A percentile compares a stretch with the other conserved stretches of the same genome.
phyloP scores from a whole-genome alignment of 2,113 vertebrate species.

The Bettongia penicillata region DNA sequence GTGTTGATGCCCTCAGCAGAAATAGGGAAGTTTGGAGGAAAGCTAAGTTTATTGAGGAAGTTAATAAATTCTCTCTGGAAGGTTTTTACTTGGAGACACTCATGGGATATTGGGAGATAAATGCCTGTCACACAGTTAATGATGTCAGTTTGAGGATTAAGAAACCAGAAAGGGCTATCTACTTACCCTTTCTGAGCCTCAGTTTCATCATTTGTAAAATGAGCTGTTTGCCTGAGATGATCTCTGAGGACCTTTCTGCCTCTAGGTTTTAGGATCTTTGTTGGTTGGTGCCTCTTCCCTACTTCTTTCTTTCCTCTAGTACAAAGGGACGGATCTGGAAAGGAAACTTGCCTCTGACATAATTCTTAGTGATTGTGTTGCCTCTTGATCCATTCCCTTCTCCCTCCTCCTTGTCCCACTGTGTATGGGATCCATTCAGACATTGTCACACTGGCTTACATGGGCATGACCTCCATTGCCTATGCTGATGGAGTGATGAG shows the following conservation, averaged over 20 bases:
- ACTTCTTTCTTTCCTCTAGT: background rate
- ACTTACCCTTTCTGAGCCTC: background rate
- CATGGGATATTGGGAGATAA: background rate
- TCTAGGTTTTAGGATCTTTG: background rate
- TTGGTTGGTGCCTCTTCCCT: background rate
- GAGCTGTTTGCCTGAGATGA: background rate
- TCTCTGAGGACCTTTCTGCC: background rate
- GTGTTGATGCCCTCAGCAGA: background rate
- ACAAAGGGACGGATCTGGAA: too few species aligned
- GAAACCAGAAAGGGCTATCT: background rate
- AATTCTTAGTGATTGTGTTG: background rate
- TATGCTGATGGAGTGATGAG: background rate
- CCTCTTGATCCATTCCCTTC: background rate
- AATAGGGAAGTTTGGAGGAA: background rate
- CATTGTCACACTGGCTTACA: background rate
- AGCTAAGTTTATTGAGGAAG: background rate
- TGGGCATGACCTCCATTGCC: background rate
- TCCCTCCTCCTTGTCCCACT: background rate
- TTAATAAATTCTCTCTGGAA: background rate
- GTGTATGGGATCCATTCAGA: background rate
- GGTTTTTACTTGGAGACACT: background rate
- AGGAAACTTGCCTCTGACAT: too few species aligned
- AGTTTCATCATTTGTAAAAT: background rate
- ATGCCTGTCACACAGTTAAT: background rate
- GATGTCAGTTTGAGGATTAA: background rate